phyloP scores from a whole-genome alignment of 2,797 vertebrate species.

The Spinibarbus caldwelli region DNA sequence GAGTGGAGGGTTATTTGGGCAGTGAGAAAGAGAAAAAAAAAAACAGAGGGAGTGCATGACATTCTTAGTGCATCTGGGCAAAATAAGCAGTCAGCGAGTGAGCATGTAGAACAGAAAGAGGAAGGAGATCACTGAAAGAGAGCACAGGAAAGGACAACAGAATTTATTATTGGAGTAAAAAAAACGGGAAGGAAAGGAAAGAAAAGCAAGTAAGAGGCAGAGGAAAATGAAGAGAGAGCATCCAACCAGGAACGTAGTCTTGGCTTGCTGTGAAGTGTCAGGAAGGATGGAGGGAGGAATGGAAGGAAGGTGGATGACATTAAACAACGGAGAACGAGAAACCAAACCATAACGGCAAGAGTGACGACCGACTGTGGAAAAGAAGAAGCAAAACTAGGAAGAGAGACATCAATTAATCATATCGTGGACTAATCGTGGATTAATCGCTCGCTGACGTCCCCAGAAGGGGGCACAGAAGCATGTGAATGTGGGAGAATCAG shows the following conservation, averaged over 20 bases:
- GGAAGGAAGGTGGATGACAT: conserved; percentile 51
- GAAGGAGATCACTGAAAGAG: conserved; percentile 53
- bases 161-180: conserved; percentile 70
- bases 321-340: conserved; percentile 55
- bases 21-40: conserved; percentile 43
- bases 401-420: conserved; percentile 17
- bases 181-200: conserved; percentile 57
- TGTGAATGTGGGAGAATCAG: conserved; percentile 56
- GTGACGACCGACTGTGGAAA: conserved; percentile 12
- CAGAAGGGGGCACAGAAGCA: conserved; percentile 43
- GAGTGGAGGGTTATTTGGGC: conserved; percentile 46
- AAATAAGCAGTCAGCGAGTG: conserved; percentile 50
- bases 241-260: conserved; percentile 67
- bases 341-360: conserved; percentile 58
- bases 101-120: conserved; percentile 23
- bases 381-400: conserved; percentile 50
- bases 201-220: conserved; percentile 9
- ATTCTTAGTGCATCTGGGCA: conserved; percentile 71
- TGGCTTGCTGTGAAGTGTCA: conserved; percentile 64
- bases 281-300: conserved; percentile 57
- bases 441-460: conserved; percentile 52
- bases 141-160: conserved; percentile 64
- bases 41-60: conserved; percentile 55
- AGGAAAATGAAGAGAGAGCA: conserved; percentile 34
- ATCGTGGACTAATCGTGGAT: too few species aligned